phyloP scores from a whole-genome alignment of 1,140 invertebrate species.

The Bactericera cockerelli region DNA sequence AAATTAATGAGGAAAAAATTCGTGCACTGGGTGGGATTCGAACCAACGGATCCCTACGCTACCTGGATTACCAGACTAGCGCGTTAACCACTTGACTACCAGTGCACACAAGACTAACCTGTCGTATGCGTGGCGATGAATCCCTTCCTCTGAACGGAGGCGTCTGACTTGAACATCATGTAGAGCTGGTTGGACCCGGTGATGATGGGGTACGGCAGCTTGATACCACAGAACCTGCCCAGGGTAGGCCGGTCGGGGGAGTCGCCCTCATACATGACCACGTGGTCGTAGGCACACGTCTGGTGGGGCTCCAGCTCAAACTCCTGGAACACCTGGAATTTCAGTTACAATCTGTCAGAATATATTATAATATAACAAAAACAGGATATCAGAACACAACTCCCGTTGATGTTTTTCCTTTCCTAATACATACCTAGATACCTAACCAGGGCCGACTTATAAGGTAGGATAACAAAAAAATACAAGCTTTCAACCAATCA shows the following conservation, averaged over 20 bases:
- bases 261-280: slow-evolving; percentile 83
- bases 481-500: too few species aligned
- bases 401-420: too few species aligned
- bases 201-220: slow-evolving; percentile 75
- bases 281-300: slow-evolving; percentile 90
- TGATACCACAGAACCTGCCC: slow-evolving; percentile 81
- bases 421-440: too few species aligned
- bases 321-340: slow-evolving; percentile 64
- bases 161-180: slow-evolving; percentile 91
- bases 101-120: slow-evolving; percentile 49
- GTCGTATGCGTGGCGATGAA: slow-evolving; percentile 82
- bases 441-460: too few species aligned
- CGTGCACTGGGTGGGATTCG: too few species aligned
- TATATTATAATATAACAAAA: too few species aligned
- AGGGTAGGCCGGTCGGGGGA: slow-evolving; percentile 61
- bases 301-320: slow-evolving; percentile 95
- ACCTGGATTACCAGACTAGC: too few species aligned
- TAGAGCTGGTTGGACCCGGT: slow-evolving; percentile 85
- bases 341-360: too few species aligned
- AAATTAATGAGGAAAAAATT: too few species aligned
- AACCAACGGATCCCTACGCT: too few species aligned
- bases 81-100: slow-evolving; percentile 5
- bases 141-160: slow-evolving; percentile 83
- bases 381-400: too few species aligned
- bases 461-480: too few species aligned